Evolutionary conservation across 2,797 vertebrate species (phyloP).

Genomic region (Semotilus atromaculatus): DNA sequence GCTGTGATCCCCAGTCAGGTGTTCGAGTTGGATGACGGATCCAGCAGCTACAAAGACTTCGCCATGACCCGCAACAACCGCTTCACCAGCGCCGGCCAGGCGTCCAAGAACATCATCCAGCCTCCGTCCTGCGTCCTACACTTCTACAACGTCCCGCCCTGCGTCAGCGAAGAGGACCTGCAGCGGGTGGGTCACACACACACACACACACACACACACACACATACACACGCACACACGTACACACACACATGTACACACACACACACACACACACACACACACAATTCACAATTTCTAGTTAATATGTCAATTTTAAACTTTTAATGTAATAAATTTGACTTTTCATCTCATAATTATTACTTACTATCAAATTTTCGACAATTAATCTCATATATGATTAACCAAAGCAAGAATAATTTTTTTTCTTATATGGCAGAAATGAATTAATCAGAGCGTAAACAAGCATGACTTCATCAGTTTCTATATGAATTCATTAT

Average conservation of each 20-base stretch:
- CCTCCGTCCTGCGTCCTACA: slow-evolving; percentile 95
- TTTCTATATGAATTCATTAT: no score
- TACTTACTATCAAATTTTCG: no score
- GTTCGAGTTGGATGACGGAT: slow-evolving; percentile 89
- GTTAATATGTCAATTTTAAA: no score
- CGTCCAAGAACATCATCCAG: slow-evolving; percentile 98
- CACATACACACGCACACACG: no score
- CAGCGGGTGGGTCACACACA: slow-evolving; percentile 75
- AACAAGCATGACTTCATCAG: no score
- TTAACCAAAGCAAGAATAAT: background rate
- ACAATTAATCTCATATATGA: background rate
- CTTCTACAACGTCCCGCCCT: slow-evolving; percentile 94
- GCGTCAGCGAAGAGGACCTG: slow-evolving; percentile 90
- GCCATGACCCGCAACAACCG: slow-evolving; percentile 98
- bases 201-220: no score
- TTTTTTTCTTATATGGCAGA: background rate
- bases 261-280: no score
- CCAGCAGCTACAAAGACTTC: slow-evolving; percentile 97
- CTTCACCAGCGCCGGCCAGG: slow-evolving; percentile 96
- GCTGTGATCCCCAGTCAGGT: background rate
- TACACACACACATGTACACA: no score
- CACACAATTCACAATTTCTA: no score
- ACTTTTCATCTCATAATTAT: no score
- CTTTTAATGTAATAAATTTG: no score
- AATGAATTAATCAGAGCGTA: background rate